These are phyloP conservation scores for Ochropacha duplaris DNA, from an alignment of 2,888 invertebrate species.

Conservation along the genomic window DNA sequence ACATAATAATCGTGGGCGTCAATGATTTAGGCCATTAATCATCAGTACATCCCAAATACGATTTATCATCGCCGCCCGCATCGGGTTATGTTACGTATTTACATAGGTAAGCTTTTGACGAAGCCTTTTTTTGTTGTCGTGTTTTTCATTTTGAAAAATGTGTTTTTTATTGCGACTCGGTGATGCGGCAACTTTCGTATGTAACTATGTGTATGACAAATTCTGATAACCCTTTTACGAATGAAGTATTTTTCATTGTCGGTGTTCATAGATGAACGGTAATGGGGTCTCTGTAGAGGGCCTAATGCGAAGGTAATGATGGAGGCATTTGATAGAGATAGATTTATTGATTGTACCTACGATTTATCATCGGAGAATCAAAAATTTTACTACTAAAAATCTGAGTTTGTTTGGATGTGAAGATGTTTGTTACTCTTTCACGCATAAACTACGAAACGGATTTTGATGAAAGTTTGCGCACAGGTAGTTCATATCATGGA, in stretches of 20 bases:
- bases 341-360: not conserved
- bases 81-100: conserved; percentile 41
- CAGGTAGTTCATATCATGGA: too few species aligned
- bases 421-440: too few species aligned
- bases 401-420: too few species aligned
- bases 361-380: too few species aligned
- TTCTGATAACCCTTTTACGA: conserved; percentile 15
- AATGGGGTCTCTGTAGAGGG: not conserved
- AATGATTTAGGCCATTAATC: conserved; percentile 47
- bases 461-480: too few species aligned
- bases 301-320: not conserved
- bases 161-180: conserved; percentile 39
- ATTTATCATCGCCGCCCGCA: conserved; percentile 22
- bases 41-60: conserved; percentile 45
- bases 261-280: not conserved
- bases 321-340: not conserved
- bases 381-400: too few species aligned
- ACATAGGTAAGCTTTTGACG: conserved; percentile 24
- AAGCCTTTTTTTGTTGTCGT: conserved; percentile 5
- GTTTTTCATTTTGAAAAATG: conserved; percentile 31
- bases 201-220: conserved; percentile 12
- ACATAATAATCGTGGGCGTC: conserved; percentile 38
- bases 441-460: too few species aligned
- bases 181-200: conserved; percentile 34
- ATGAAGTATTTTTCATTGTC: not conserved